Evolutionary conservation across 2,888 invertebrate genomes (phyloP).

Genomic region (Tholera decimalis): DNA sequence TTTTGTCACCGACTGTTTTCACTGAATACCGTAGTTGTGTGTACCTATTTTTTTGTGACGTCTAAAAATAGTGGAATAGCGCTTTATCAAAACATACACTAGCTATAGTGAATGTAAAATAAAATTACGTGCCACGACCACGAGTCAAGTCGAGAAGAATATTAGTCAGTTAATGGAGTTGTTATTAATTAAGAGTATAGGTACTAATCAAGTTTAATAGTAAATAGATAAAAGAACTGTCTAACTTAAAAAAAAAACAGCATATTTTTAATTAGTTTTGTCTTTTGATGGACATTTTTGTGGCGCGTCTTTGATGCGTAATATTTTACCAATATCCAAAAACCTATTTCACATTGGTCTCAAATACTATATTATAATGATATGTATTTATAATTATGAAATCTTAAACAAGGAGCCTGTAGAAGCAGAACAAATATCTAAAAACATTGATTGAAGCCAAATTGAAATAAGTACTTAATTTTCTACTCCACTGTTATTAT

Average conservation of each 20-base stretch:
- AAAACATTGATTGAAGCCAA: neutral
- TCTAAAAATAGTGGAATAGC: neutral
- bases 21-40: no score
- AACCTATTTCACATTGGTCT: neutral
- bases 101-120: neutral
- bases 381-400: neutral
- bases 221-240: no score
- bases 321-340: no score
- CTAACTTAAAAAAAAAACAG: no score
- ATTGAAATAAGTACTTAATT: neutral
- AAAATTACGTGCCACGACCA: neutral
- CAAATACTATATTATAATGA: no score
- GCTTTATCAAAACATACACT: neutral
- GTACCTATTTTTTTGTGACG: neutral
- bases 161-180: no score
- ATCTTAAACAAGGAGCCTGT: neutral
- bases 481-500: no score
- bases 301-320: no score
- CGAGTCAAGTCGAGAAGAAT: no score
- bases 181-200: no score
- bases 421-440: neutral
- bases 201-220: no score
- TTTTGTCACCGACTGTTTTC: no score
- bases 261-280: neutral
- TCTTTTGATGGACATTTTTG: neutral